Conservation (phyloP, 2,797 vertebrate genomes). For the Kryptolebias ocellatus region DNA sequence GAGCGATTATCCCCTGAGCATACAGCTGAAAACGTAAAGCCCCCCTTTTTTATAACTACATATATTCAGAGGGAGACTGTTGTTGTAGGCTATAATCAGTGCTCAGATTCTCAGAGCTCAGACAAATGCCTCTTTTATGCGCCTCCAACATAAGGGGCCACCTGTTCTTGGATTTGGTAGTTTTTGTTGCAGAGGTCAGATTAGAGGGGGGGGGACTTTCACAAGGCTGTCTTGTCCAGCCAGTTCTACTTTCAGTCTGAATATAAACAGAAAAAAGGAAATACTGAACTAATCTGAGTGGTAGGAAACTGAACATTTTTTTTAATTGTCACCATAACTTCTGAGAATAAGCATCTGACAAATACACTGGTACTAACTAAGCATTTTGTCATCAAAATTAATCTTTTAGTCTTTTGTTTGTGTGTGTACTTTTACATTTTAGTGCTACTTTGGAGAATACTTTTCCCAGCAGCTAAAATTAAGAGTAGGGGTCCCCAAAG, state of each 20-base stretch:
- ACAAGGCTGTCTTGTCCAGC: slow-evolving; percentile 68
- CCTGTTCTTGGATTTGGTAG: slow-evolving; percentile 82
- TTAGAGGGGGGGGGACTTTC: slow-evolving; percentile 72
- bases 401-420: too few species aligned
- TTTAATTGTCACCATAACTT: background rate
- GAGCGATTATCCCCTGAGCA: background rate
- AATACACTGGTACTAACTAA: too few species aligned
- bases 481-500: too few species aligned
- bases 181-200: slow-evolving; percentile 81
- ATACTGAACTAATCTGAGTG: background rate
- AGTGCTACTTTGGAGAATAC: too few species aligned
- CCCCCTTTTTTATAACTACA: too few species aligned
- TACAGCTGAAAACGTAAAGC: too few species aligned
- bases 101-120: slow-evolving; percentile 56
- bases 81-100: slow-evolving; percentile 36
- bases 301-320: background rate
- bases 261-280: background rate
- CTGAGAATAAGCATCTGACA: too few species aligned
- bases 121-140: slow-evolving; percentile 81
- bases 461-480: too few species aligned
- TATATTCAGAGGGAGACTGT: background rate
- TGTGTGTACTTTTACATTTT: too few species aligned
- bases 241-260: slow-evolving; percentile 50
- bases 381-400: too few species aligned
- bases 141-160: slow-evolving; percentile 75